phyloP scores from a whole-genome alignment of 2,888 invertebrate genomes.

The Seira musarum region DNA sequence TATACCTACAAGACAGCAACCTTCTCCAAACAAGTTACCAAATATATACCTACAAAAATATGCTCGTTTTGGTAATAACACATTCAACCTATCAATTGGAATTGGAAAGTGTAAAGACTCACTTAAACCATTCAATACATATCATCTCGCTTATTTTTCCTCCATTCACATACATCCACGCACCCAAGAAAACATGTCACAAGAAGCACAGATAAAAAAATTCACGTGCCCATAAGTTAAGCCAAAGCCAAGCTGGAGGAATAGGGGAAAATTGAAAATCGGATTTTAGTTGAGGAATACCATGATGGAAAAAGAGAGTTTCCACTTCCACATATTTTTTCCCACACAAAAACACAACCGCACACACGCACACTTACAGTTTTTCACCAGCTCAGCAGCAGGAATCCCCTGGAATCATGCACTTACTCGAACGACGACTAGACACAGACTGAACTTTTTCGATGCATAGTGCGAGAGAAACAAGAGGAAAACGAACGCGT shows the following conservation, averaged over 20 bases:
- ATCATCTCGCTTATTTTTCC: background rate
- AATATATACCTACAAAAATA: background rate
- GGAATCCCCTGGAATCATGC: background rate
- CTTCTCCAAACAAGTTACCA: background rate
- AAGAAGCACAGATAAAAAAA: too few species aligned
- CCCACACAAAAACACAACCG: background rate
- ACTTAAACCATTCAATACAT: background rate
- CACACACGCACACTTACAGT: conserved; percentile 3
- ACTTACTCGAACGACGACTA: conserved; percentile 6
- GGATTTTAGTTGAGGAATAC: conserved; percentile 60
- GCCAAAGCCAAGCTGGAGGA: conserved; percentile 11
- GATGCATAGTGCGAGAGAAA: background rate
- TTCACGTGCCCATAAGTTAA: background rate
- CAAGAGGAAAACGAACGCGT: background rate
- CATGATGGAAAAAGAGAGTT: background rate
- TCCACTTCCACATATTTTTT: background rate
- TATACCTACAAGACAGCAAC: too few species aligned
- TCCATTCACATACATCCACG: background rate
- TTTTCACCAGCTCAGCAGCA: background rate
- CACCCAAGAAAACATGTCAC: background rate
- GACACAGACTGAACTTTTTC: conserved; percentile 7
- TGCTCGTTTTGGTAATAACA: too few species aligned
- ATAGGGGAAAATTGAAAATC: conserved; percentile 57
- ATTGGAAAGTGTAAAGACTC: conserved; percentile 2
- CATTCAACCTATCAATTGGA: background rate